These are phyloP conservation scores for Perca schrenkii DNA, from an alignment of 2,113 vertebrate genomes.

Conservation along the genomic window DNA sequence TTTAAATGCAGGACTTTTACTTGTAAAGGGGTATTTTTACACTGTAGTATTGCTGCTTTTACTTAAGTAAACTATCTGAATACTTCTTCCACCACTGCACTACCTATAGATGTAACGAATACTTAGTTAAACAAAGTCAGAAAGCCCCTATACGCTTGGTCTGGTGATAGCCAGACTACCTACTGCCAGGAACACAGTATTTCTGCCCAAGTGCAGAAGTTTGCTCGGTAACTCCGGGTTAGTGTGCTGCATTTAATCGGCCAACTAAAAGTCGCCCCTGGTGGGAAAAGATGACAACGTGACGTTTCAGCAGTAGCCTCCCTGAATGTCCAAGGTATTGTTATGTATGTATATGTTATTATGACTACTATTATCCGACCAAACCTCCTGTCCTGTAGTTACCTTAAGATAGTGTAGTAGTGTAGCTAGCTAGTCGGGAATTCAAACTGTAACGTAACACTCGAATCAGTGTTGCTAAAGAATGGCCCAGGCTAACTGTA, in stretches of 20 bases:
- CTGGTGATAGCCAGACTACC: too few relatives aligned
- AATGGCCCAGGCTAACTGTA: not conserved
- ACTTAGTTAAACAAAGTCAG: too few relatives aligned
- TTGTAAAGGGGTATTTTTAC: not conserved
- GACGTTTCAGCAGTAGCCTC: slow-evolving; percentile 39
- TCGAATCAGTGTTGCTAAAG: not conserved
- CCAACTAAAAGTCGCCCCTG: slow-evolving; percentile 26
- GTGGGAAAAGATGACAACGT: slow-evolving; percentile 41
- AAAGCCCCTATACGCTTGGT: too few relatives aligned
- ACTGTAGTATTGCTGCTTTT: not conserved
- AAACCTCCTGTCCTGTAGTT: fast-evolving
- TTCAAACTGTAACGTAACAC: not conserved
- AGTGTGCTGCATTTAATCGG: slow-evolving; percentile 29
- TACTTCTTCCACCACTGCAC: not conserved
- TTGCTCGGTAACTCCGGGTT: slow-evolving; percentile 48
- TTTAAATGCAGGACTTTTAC: not conserved
- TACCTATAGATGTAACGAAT: too few relatives aligned
- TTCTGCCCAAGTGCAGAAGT: too few relatives aligned
- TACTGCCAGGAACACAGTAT: not conserved
- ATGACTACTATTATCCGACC: not conserved
- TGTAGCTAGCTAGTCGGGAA: not conserved
- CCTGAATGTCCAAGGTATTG: slow-evolving; percentile 45
- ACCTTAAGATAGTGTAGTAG: too few relatives aligned
- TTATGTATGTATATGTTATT: too few relatives aligned
- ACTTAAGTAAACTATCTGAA: not conserved